Evolutionary conservation across 2,797 vertebrate genomes (phyloP), one percentile per base, ranked within the genome.

Genomic region (Sphaeramia orbicularis): DNA sequence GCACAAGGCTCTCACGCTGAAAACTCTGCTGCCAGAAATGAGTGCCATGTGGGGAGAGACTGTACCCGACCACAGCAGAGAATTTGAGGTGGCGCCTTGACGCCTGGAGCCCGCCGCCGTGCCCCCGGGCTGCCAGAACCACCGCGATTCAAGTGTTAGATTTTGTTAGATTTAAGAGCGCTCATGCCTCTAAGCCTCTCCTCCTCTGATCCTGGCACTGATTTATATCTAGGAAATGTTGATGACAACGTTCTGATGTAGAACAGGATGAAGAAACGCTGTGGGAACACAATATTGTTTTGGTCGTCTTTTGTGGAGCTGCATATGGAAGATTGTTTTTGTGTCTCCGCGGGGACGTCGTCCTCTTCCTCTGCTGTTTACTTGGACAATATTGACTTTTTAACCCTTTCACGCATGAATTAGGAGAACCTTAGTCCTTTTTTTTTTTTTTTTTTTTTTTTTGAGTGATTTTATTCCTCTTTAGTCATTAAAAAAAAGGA

Each of bases 1-100:
- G 92, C 92, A 94, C 92, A 86, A 91, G 93, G 93, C 92, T 96
- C 93, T 96, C 93, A 94, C 93, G 93, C 91, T 90, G 93, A 27
- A 18, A 91, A 10, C 84, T 76, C 83, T 14, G 74, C 81, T 92
- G 95, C 94, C 94, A 95, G 92, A 96, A 95, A 96, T 96, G 94
- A 96, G 96, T 96, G 95, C 95, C 96, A 96, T 96, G 94, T 97
- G 95, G 95, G 86, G 91, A 87, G 93, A 94, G 94, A 94, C 92
- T 93, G 94, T 90, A 91, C 92, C 91, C 91, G 87, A 95, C 96
- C 96, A 95, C 96, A 96, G 94, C 94, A 93, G 93, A 95, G 95
- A 94, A 95, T 95, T 89, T 96, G 95, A 95, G 94, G 94, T 95
- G 95, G 96, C 95, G 94, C 96, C 96, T 93, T 95, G 94, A 96